Evolutionary conservation across 1,140 invertebrate species (phyloP).

Genomic region (Nasonia giraulti): DNA sequence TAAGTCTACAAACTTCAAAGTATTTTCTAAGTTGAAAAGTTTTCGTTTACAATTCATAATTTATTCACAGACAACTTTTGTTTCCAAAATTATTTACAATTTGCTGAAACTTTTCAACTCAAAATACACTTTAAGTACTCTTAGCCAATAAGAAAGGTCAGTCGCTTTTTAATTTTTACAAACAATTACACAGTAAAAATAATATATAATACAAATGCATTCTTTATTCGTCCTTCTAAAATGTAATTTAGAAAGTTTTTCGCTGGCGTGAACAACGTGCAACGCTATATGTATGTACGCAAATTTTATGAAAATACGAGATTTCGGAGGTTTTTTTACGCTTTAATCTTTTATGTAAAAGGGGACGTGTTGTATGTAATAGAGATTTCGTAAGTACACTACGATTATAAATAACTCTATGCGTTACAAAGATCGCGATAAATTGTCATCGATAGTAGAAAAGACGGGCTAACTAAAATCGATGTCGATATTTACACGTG

Average conservation of each 20-base stretch:
- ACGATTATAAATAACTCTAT: constrained; percentile 43
- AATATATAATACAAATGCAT: constrained; percentile 19
- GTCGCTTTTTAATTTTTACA: constrained; percentile 27
- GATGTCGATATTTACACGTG: constrained; percentile 38
- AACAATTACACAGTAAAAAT: constrained; percentile 8
- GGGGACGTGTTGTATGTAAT: constrained; percentile 18
- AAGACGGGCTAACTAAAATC: constrained; percentile 28
- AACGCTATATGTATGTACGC: constrained; percentile 7
- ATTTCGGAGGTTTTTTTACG: constrained; percentile 41
- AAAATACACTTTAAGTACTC: constrained; percentile 34
- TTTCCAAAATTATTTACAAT: neutral
- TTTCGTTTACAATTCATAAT: neutral
- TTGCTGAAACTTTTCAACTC: constrained; percentile 27
- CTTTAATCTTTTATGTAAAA: constrained; percentile 26
- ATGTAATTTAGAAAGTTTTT: constrained; percentile 24
- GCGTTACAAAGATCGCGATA: constrained; percentile 16
- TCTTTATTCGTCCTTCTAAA: neutral
- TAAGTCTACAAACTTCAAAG: constrained; percentile 2
- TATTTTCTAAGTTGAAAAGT: constrained; percentile 6
- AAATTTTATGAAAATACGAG: constrained; percentile 29
- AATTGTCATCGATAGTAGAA: constrained; percentile 39
- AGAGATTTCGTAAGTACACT: constrained; percentile 44
- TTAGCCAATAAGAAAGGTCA: constrained; percentile 36
- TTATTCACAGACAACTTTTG: too few species aligned
- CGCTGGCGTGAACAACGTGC: constrained; percentile 27